Evolutionary conservation across 2,888 invertebrate genomes (phyloP).

Genomic region (Thereva nobilitata): DNA sequence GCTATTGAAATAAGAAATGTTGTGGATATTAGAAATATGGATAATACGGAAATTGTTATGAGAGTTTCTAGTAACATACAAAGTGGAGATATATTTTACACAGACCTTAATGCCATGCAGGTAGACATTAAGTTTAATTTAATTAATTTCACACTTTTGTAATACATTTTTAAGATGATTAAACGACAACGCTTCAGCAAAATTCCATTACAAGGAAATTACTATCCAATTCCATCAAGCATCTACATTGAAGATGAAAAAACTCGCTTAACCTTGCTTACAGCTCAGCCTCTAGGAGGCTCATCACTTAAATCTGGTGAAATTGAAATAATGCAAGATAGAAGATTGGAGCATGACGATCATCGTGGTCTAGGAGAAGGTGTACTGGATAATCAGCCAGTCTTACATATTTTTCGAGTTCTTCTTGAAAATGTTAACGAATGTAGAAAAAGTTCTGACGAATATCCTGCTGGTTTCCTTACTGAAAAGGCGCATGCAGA

Average conservation of each 20-base stretch:
- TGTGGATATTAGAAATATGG: slow-evolving; percentile 69
- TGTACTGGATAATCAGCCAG: slow-evolving; percentile 86
- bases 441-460: slow-evolving; percentile 55
- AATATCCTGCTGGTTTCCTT: slow-evolving; percentile 61
- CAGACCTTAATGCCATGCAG: slow-evolving; percentile 93
- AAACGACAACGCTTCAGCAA: slow-evolving; percentile 81
- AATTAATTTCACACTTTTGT: slow-evolving; percentile 7
- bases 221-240: slow-evolving; percentile 89
- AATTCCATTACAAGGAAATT: slow-evolving; percentile 93
- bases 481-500: slow-evolving; percentile 62
- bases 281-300: slow-evolving; percentile 84
- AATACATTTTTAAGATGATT: slow-evolving; percentile 68
- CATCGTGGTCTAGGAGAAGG: slow-evolving; percentile 91
- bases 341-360: slow-evolving; percentile 90
- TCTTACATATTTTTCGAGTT: slow-evolving; percentile 79
- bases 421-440: slow-evolving; percentile 67
- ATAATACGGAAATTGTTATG: slow-evolving; percentile 90
- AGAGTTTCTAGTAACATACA: slow-evolving; percentile 75
- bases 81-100: slow-evolving; percentile 80
- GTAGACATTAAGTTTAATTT: slow-evolving; percentile 56
- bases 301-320: slow-evolving; percentile 52
- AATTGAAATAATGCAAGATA: slow-evolving; percentile 88
- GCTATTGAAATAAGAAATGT: slow-evolving; percentile 67
- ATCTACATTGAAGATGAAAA: slow-evolving; percentile 82
- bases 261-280: slow-evolving; percentile 73